Conservation (phyloP, 2,888 invertebrate genomes). For the Leptarthrus brevirostris region DNA sequence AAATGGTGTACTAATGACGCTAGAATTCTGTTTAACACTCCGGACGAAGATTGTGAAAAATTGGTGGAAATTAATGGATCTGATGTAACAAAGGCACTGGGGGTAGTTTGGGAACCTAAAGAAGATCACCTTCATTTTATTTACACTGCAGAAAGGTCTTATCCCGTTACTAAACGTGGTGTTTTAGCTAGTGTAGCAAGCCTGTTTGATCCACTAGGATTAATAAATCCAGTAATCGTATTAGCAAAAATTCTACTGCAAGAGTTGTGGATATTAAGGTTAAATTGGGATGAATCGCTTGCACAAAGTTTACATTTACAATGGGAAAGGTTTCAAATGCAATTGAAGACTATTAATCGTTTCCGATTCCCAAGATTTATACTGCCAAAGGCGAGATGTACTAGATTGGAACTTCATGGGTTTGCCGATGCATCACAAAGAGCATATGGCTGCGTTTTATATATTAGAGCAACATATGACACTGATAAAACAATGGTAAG, state of each 20-base stretch:
- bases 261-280: slow-evolving; percentile 55
- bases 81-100: background rate
- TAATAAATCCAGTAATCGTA: slow-evolving; percentile 54
- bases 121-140: background rate
- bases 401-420: no score
- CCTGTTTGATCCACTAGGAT: slow-evolving; percentile 56
- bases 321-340: slow-evolving; percentile 3
- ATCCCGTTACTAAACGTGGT: slow-evolving; percentile 36
- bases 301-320: slow-evolving; percentile 27
- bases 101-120: background rate
- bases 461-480: background rate
- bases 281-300: slow-evolving; percentile 57
- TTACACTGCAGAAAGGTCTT: no score
- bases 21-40: background rate
- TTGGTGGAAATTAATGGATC: background rate
- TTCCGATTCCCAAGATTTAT: background rate
- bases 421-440: background rate
- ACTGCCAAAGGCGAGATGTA: no score
- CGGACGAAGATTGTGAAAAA: background rate
- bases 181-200: slow-evolving; percentile 36
- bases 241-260: slow-evolving; percentile 57
- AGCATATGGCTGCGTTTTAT: background rate
- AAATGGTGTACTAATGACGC: background rate
- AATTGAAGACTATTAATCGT: background rate
- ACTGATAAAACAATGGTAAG: background rate